A percentile compares a stretch with the other conserved stretches of the same genome.
Conservation (phyloP, 1,140 invertebrate species). For the Drosophila ficusphila region DNA sequence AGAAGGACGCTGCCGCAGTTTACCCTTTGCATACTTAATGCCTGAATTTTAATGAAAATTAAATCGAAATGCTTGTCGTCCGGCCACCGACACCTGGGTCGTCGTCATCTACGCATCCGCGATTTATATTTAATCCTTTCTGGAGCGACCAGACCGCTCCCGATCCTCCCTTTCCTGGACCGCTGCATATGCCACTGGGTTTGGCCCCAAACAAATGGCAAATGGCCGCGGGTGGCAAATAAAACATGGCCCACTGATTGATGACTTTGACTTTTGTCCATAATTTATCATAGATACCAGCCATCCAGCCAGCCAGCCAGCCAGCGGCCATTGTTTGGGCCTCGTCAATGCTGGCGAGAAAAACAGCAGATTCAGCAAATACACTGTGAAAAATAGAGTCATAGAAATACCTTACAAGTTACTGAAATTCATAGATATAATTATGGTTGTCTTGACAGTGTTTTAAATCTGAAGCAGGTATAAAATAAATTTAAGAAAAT, state of each 20-base stretch:
- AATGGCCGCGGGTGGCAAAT: conserved; percentile 73
- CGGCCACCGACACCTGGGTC: conserved; percentile 59
- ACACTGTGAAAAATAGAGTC: not conserved
- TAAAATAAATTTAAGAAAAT: too few relatives aligned
- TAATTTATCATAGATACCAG: conserved; percentile 80
- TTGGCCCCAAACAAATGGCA: conserved; percentile 41
- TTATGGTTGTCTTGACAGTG: too few relatives aligned
- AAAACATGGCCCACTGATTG: conserved; percentile 76
- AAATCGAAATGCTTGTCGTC: conserved; percentile 75
- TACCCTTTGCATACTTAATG: conserved; percentile 81
- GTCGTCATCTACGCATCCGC: conserved; percentile 49
- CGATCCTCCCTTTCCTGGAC: too few relatives aligned
- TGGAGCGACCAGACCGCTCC: not conserved
- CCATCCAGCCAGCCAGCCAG: conserved; percentile 24
- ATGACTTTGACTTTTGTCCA: conserved; percentile 81
- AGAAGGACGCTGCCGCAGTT: conserved; percentile 56
- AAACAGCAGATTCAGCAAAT: conserved; percentile 38
- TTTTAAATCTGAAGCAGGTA: too few relatives aligned
- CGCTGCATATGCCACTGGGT: conserved; percentile 36
- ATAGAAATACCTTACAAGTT: too few relatives aligned
- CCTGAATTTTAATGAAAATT: conserved; percentile 82
- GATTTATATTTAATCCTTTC: conserved; percentile 75
- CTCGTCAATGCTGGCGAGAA: conserved; percentile 48
- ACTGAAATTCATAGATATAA: too few relatives aligned
- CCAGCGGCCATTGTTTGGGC: conserved; percentile 52